Evolutionary conservation across 2,888 invertebrate genomes (phyloP).

Genomic region (Allacma fusca): DNA sequence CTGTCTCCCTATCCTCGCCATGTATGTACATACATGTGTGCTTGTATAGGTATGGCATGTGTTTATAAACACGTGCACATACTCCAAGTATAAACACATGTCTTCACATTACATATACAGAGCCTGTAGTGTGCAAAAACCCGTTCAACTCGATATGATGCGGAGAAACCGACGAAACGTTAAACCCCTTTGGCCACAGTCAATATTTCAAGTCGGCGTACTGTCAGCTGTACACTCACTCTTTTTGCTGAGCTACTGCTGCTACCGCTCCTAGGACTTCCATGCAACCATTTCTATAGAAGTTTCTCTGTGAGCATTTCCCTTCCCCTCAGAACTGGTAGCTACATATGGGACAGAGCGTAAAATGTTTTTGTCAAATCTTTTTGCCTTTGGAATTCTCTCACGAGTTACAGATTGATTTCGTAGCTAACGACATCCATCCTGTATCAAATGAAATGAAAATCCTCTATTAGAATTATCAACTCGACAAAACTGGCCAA

Average conservation of each 20-base stretch:
- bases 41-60: no score
- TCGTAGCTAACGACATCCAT: not conserved
- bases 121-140: no score
- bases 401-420: conserved; percentile 6
- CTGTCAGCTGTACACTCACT: not conserved
- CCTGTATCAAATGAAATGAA: conserved; percentile 29
- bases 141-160: not conserved
- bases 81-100: no score
- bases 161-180: conserved; percentile 12
- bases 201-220: not conserved
- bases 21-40: no score
- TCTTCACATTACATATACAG: no score
- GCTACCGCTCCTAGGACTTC: not conserved
- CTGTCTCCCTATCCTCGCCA: no score
- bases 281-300: not conserved
- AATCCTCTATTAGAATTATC: conserved; percentile 28
- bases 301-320: conserved; percentile 5
- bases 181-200: conserved; percentile 16
- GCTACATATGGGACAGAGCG: not conserved
- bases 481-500: conserved; percentile 29
- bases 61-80: no score
- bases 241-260: not conserved
- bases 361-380: conserved; percentile 12
- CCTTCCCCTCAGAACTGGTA: not conserved
- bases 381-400: conserved; percentile 20